These are phyloP conservation scores for Oryzias woworae DNA, from an alignment of 2,113 vertebrate species.

Conservation along the genomic window DNA sequence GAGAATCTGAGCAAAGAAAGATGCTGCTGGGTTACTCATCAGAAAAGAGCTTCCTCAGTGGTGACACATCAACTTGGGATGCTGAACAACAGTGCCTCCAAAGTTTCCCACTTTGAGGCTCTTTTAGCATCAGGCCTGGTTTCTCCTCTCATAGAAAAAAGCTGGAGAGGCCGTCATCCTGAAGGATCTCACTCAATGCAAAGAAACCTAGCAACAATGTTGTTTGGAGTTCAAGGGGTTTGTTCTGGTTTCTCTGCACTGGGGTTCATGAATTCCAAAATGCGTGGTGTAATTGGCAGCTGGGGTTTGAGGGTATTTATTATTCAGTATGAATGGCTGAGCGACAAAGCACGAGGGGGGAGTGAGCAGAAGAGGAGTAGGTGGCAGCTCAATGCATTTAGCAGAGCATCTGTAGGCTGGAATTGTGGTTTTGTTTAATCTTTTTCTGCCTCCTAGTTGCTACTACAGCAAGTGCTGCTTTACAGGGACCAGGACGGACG, in stretches of 20 bases:
- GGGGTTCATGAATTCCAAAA: slow-evolving; percentile 54
- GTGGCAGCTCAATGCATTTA: slow-evolving; percentile 48
- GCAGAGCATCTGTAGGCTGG: slow-evolving; percentile 29
- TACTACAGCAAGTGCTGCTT: too few relatives aligned
- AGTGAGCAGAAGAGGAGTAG: slow-evolving; percentile 52
- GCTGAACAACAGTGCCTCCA: slow-evolving; percentile 15
- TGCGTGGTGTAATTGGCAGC: slow-evolving; percentile 65
- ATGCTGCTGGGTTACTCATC: slow-evolving; percentile 24
- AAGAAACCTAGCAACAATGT: too few relatives aligned
- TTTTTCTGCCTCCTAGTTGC: slow-evolving; percentile 10
- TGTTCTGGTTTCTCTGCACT: slow-evolving; percentile 17
- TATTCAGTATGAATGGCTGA: slow-evolving; percentile 63
- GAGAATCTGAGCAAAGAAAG: too few relatives aligned
- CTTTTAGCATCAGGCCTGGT: too few relatives aligned
- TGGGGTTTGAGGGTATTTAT: slow-evolving; percentile 65
- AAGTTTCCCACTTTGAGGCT: too few relatives aligned
- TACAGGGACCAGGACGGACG: too few relatives aligned
- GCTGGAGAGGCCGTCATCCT: too few relatives aligned
- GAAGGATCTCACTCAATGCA: too few relatives aligned
- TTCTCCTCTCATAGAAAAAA: too few relatives aligned
- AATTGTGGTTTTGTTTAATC: slow-evolving; percentile 23
- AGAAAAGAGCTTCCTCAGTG: slow-evolving; percentile 1
- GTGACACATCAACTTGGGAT: slow-evolving; percentile 13
- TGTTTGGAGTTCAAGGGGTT: too few relatives aligned
- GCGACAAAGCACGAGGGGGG: slow-evolving; percentile 26